These are phyloP conservation scores for Drosophila subobscura DNA, from an alignment of 1,140 invertebrate genomes.

Conservation along the genomic window DNA sequence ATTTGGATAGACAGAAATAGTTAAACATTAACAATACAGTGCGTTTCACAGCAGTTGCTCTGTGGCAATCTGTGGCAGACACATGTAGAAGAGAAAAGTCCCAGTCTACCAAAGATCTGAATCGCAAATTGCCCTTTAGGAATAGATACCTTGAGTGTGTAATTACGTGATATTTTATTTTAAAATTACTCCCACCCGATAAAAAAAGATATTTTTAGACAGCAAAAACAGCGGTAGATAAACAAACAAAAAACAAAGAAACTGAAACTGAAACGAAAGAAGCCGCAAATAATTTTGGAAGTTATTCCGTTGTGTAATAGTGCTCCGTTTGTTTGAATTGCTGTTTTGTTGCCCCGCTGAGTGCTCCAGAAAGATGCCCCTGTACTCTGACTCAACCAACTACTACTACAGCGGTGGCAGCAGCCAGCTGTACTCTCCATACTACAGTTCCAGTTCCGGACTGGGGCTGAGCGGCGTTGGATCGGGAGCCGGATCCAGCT, in stretches of 20 bases:
- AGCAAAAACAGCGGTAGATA: conserved; percentile 20
- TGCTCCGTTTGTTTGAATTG: conserved; percentile 20
- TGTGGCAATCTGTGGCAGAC: too few relatives aligned
- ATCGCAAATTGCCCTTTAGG: conserved; percentile 21
- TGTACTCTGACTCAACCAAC: conserved; percentile 76
- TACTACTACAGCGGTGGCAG: conserved; percentile 83
- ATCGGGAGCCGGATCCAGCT: conserved; percentile 39
- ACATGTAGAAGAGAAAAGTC: too few relatives aligned
- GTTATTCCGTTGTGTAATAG: not conserved
- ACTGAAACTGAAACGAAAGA: too few relatives aligned
- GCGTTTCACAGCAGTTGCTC: not conserved
- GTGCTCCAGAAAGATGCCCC: conserved; percentile 63
- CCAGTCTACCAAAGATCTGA: too few relatives aligned
- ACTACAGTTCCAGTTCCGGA: conserved; percentile 84
- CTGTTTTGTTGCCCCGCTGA: conserved; percentile 5
- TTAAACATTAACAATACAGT: not conserved
- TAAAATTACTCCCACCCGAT: conserved; percentile 17
- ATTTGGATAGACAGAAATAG: conserved; percentile 7
- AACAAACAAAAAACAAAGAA: conserved; percentile 12
- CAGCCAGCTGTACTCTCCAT: conserved; percentile 84
- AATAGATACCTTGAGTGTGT: conserved; percentile 1
- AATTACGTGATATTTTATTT: conserved; percentile 15
- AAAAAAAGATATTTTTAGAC: conserved; percentile 19
- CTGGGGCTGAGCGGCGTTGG: conserved; percentile 31
- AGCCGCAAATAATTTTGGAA: too few relatives aligned